Evolutionary conservation across 2,888 invertebrate species (phyloP).

Genomic region (Lasius fuliginosus): DNA sequence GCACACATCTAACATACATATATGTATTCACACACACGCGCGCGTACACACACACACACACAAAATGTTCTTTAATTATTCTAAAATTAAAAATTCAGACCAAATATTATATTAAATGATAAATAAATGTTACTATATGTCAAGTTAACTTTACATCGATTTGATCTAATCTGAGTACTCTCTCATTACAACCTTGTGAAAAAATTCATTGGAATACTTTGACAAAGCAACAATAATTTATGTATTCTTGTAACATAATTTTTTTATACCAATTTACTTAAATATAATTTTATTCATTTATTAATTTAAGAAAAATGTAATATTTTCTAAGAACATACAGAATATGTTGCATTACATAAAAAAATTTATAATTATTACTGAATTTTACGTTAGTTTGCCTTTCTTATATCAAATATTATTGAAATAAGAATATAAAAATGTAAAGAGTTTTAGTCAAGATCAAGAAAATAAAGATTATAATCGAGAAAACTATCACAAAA

Average conservation of each 20-base stretch:
- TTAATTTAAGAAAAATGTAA: not conserved
- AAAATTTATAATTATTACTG: not conserved
- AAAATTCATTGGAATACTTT: not conserved
- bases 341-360: not conserved
- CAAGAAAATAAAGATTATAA: conserved; percentile 24
- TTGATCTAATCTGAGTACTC: conserved; percentile 70
- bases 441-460: conserved; percentile 18
- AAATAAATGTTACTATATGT: conserved; percentile 36
- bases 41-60: not conserved
- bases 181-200: conserved; percentile 79
- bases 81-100: conserved; percentile 60
- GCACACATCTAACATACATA: conserved; percentile 63
- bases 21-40: conserved; percentile 13
- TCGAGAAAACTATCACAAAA: conserved; percentile 39
- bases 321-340: not conserved
- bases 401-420: not conserved
- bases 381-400: not conserved
- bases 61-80: not conserved
- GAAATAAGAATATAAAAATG: not conserved
- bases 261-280: not conserved
- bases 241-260: not conserved
- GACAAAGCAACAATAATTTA: conserved; percentile 5
- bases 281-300: not conserved
- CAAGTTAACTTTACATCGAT: not conserved
- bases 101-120: conserved; percentile 52